Conservation (phyloP, 2,888 invertebrate species). For the Drosophila putrida region DNA sequence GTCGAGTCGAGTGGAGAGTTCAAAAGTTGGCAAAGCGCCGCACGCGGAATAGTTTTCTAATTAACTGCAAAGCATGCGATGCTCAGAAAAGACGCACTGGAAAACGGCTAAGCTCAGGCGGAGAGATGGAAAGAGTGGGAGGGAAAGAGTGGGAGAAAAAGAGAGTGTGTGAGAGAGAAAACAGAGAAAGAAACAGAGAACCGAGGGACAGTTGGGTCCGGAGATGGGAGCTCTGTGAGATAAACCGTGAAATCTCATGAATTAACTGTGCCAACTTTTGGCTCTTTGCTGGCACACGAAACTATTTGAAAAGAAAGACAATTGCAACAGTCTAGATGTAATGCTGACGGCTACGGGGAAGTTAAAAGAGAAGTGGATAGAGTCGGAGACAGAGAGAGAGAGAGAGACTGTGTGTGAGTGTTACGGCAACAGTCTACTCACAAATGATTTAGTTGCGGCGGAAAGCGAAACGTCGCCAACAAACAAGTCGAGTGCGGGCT, state of each 20-base stretch:
- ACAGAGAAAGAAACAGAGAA: slow-evolving; percentile 5
- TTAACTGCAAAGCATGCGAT: slow-evolving; percentile 68
- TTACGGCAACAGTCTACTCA: slow-evolving; percentile 42
- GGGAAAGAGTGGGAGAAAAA: not conserved
- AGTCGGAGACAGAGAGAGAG: not conserved
- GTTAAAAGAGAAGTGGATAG: not conserved
- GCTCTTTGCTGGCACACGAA: slow-evolving; percentile 58
- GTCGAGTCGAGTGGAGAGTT: slow-evolving; percentile 51
- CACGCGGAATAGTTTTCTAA: slow-evolving; percentile 75
- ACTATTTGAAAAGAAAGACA: slow-evolving; percentile 78
- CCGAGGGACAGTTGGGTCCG: not conserved
- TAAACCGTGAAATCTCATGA: slow-evolving; percentile 80
- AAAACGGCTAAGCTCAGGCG: slow-evolving; percentile 1
- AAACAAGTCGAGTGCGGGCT: slow-evolving; percentile 70
- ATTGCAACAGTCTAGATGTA: slow-evolving; percentile 58
- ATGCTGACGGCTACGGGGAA: not conserved
- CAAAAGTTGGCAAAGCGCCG: slow-evolving; percentile 67
- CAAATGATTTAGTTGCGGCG: slow-evolving; percentile 77
- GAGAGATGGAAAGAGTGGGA: slow-evolving; percentile 2
- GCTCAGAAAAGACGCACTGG: slow-evolving; percentile 45
- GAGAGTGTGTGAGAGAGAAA: slow-evolving; percentile 4
- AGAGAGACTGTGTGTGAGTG: slow-evolving; percentile 5
- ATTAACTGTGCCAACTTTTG: slow-evolving; percentile 75
- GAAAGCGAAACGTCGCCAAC: slow-evolving; percentile 79
- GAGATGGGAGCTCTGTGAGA: slow-evolving; percentile 54